Base-by-base conservation (phyloP, 1,140 invertebrate genomes). In the Pseudobourletiella spinata region DNA sequence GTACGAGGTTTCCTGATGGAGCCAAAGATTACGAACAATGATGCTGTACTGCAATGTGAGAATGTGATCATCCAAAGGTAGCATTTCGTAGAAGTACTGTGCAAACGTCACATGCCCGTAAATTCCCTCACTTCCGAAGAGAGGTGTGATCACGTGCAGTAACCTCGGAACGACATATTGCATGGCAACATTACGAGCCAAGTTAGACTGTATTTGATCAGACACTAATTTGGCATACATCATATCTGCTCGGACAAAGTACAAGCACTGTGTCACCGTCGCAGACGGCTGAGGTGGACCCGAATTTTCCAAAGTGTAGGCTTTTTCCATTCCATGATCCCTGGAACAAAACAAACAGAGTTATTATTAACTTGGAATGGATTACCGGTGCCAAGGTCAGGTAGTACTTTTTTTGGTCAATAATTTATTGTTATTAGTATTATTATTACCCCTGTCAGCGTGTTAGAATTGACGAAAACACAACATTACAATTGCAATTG, bases 61-160 rank as follows among this genome's bases (percentile, higher is more conserved):
- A 20, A 97, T 76, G 68, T 92, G 88, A 22, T 82, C 81, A 75
- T 98, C 94, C 18, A 95, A 73, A 61, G 83, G 82, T 70, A 97
- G 84, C 0, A 95, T 82, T 71, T 93, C 88, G 82, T 90, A 87
- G 28, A 84, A 81, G 68, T 91, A 85, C 52, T 88, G 83, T 73
- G 87, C 82, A 20, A 94, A 72, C 63, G 80, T 82, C 0, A 95
- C 81, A 63, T 76, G 71, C 8, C 78, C 81, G 73, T 77, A 82
- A 1, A 85, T 73, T n/a, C 87, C 95, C 77, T 89, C 84, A 74
- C 86, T 84, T 78, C 98, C 95, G 25, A 98, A 76, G 51, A 95
- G 77, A 20, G 81, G 78, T 64, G 89, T 80, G 73, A 88, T 81
- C 6, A 76, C 70, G 68, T 76, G 74, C 16, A 76, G 69, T 26